These are phyloP conservation scores for Spisula solida DNA, from an alignment of 2,888 invertebrate genomes.

Conservation along the genomic window DNA sequence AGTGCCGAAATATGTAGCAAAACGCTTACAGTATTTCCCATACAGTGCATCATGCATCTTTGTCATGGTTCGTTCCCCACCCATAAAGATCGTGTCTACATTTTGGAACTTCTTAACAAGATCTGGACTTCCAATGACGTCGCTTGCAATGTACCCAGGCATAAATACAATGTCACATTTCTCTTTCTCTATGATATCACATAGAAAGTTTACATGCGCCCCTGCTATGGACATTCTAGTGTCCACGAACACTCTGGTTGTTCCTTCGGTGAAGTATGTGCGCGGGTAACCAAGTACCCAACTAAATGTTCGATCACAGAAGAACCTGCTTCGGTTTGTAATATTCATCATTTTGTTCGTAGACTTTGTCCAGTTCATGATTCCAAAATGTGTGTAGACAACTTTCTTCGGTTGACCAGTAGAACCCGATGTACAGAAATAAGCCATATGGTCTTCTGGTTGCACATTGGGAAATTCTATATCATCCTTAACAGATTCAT, in stretches of 20 bases:
- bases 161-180: conserved; percentile 58
- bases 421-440: conserved; percentile 62
- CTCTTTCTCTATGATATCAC: conserved; percentile 60
- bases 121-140: conserved; percentile 40
- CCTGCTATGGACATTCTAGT: conserved; percentile 52
- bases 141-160: conserved; percentile 56
- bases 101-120: conserved; percentile 42
- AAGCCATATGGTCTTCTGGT: conserved; percentile 60
- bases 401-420: conserved; percentile 64
- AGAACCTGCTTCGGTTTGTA: conserved; percentile 32
- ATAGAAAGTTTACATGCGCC: conserved; percentile 40
- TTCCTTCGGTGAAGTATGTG: conserved; percentile 56
- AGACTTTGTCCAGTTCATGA: conserved; percentile 53
- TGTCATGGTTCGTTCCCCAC: conserved; percentile 54
- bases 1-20: conserved; percentile 47
- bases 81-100: conserved; percentile 43
- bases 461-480: conserved; percentile 51
- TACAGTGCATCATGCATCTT: conserved; percentile 9
- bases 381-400: conserved; percentile 56
- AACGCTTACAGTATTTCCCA: conserved; percentile 30
- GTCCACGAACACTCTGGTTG: conserved; percentile 61
- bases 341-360: conserved; percentile 26
- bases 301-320: conserved; percentile 59
- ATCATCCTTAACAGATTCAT: neutral
- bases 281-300: conserved; percentile 64